Evolutionary conservation across 2,888 invertebrate species (phyloP).

Genomic region (Chymomyza caudatula): DNA sequence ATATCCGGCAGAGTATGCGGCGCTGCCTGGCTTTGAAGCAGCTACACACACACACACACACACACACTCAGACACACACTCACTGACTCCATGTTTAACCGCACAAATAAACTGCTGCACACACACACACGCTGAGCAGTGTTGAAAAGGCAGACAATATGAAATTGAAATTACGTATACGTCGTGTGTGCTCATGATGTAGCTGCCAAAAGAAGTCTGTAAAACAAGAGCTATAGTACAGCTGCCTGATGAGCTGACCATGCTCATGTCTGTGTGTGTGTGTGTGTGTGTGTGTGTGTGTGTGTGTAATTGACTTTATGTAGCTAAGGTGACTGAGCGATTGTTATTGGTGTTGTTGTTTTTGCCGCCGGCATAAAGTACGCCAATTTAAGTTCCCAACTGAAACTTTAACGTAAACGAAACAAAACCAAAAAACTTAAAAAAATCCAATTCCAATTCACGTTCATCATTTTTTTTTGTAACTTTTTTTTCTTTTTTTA

Average conservation of each 20-base stretch:
- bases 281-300: slow-evolving; percentile 1
- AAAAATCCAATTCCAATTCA: neutral
- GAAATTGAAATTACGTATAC: slow-evolving; percentile 64
- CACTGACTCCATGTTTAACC: too few relatives aligned
- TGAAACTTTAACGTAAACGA: slow-evolving; percentile 11
- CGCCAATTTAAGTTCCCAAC: neutral
- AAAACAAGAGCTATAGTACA: neutral
- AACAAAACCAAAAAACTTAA: slow-evolving; percentile 10
- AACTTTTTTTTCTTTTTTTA: neutral
- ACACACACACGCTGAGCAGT: neutral
- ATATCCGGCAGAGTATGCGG: neutral
- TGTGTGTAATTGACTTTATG: neutral
- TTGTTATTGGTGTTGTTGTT: slow-evolving; percentile 9
- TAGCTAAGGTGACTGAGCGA: neutral
- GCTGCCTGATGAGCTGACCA: neutral
- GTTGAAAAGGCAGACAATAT: slow-evolving; percentile 40
- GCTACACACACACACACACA: neutral
- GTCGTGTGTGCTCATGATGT: slow-evolving; percentile 23
- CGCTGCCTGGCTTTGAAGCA: neutral
- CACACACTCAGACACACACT: neutral
- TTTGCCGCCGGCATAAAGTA: neutral
- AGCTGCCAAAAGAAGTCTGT: neutral
- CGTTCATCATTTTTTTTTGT: neutral
- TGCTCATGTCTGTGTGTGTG: slow-evolving; percentile 1
- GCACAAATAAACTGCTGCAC: too few relatives aligned